Base-by-base conservation (phyloP, 2,888 invertebrate species). In the Elaeidobius kamerunicus region DNA sequence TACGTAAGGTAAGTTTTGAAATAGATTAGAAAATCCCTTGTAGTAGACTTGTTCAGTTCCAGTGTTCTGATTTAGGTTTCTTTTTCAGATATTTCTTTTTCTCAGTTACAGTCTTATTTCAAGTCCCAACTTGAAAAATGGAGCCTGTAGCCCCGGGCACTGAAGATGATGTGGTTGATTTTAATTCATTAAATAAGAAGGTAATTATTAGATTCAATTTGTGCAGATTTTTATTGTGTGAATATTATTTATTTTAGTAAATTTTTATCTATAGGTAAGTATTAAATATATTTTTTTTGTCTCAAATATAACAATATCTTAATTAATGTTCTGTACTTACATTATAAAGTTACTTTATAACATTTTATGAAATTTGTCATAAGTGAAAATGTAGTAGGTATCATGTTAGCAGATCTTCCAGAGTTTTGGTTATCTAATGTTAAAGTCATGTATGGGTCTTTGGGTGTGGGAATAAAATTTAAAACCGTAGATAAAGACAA, bases 71-170 rank as follows among this genome's bases (percentile, higher is more conserved):
- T 35, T 36, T n/a, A 42, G 5, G 27, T 52, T 36, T 52, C 48
- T 40, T 39, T 53, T 53, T 15, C 49, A 55, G 43, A 47, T 42
- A 27, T 45, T 51, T 36, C 42, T 56, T 44, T 53, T 51, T 11
- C 12, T 30, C 3, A 6, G 3, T 12, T 11, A 11, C 9, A 35
- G 35, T 34, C 12, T 17, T 15, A 15, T 49, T 41, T 49, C 16
- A 34, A 19, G 35, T 15, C 47, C 40, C 46, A 51, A 34, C 28
- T 23, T 3, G 14, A 28, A 63, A 55, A 35, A 69, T 69, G 69
- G 69, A 70, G 58, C 69, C 69, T 17, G 55, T 64, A 48, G 69
- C 70, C 20, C 70, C 70, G 17, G 70, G 70, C 32, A 70, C 70
- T 27, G 70, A 70, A 64, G 69, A 69, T 55, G 70, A 70, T 40